Evolutionary conservation across 2,113 vertebrate species (phyloP).

Genomic region (Hippopotamus amphibius): DNA sequence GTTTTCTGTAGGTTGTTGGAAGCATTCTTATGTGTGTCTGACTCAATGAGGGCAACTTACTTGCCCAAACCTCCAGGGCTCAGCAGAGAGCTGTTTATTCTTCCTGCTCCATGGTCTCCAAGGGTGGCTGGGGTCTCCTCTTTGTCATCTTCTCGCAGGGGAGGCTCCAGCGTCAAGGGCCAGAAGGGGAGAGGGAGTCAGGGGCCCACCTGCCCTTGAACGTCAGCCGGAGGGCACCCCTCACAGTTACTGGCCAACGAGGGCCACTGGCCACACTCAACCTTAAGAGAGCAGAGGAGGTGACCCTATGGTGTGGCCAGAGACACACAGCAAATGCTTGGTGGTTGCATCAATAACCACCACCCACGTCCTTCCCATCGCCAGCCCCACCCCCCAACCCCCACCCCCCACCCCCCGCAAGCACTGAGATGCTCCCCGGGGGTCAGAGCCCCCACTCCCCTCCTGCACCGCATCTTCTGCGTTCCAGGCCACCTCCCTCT

Average conservation of each 20-base stretch:
- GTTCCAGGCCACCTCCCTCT: not conserved
- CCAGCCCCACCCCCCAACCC: not conserved
- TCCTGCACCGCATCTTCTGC: not conserved
- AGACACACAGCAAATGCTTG: not conserved
- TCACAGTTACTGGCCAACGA: fast-evolving
- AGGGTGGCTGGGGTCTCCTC: not conserved
- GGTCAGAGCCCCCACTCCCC: too few species aligned
- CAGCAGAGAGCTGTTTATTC: not conserved
- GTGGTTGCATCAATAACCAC: fast-evolving
- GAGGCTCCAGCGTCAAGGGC: not conserved
- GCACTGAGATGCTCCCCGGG: fast-evolving
- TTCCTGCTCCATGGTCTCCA: fast-evolving
- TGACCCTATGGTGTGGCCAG: fast-evolving
- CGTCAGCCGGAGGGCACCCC: fast-evolving
- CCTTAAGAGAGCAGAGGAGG: not conserved
- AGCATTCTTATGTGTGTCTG: fast-evolving
- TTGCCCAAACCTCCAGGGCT: not conserved
- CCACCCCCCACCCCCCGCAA: not conserved
- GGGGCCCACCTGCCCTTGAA: not conserved
- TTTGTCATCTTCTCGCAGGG: not conserved
- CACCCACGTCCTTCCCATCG: not conserved
- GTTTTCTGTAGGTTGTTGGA: not conserved
- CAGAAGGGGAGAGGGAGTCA: not conserved
- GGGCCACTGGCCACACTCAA: fast-evolving
- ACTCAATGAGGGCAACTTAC: not conserved